Evolutionary conservation across 2,113 vertebrate species (phyloP), one percentile per base, ranked within the genome.

Genomic region (Triplophysa dalaica): DNA sequence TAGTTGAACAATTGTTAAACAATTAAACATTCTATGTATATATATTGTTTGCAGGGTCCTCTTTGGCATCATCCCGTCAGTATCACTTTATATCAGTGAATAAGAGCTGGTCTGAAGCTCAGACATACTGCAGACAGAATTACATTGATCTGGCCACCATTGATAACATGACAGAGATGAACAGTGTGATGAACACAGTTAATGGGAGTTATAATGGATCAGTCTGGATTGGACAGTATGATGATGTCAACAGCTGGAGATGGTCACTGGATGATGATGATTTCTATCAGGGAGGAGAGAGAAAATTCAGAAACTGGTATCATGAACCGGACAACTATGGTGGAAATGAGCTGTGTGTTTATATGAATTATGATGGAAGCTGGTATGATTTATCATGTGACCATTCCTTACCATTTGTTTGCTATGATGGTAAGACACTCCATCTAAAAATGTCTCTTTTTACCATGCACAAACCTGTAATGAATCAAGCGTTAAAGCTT

Each of bases 181-280:
- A 56, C 26, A 61, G 41, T 0, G 62, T 82, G 29, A 43, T 73
- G 8, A 61, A 78, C 52, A 52, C 69, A 60, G 75, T 78, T 19
- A 78, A 78, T 58, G 62, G 52, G 8, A 78, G 22, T 45, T 73
- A 50, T 22, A 11, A 3, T 8, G 81, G 60, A 21, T 73, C 64
- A 65, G 81, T 68, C 45, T 82, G 80, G 80, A 81, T 82, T 64
- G 75, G 81, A 63, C 14, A 58, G 33, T 64, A 72, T 70, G 65
- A 70, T 70, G 45, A 52, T 70, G 6, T 64, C 16, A 50, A 69
- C 10, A 38, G 61, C 54, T 77, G 80, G 73, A 81, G 38, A 68
- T 81, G 79, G 73, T 81, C 73, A 60, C 24, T 81, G 26, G 29
- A 81, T 56, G 38, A 82, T 14, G 63, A 77, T 70, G 3, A 19